Evolutionary conservation across 1,140 invertebrate species (phyloP), one percentile per base, ranked within the genome.

Genomic region (Holcopasites calliopsidis): DNA sequence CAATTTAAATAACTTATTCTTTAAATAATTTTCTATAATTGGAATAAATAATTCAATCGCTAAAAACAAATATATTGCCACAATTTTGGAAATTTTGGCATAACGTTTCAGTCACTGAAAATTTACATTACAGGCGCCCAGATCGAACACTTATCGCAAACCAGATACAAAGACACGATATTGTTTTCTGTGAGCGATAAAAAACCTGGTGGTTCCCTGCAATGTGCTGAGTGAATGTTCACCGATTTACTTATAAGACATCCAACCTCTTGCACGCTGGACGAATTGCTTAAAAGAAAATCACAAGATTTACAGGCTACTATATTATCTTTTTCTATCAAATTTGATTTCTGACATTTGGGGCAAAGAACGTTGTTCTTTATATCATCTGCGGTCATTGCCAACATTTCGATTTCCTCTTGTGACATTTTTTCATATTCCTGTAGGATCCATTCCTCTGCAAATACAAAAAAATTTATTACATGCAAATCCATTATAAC

Each of bases 401-500:
- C 62, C 11, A 85, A 57, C 33, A 86, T 77, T 57, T 88, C 69
- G 7, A 88, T 79, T 65, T 92, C 90, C 8, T 88, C 79, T 26
- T 83, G 73, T 10, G 86, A 52, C 28, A 90, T 69, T 72, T 58
- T 87, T 28, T 91, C 87, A 64, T 91, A 92, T 71, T 92, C 91
- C 71, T 84, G 40, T 4, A 90, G 31, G 38, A 92, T 87, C 91
- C 90, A 91, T 77, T 88, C 70, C 85, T 91, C 90, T 91, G 50
- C 10, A 84, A 80, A 28, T 47, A n/a, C 42, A 4, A 13, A 0
- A 49, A 2, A 49, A 65, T 49, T n/a, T 55, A 33, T 58, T 73
- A 40, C 50, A 70, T 61, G 2, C 68, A 47, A 3, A 18, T 47
- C 13, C 3, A 18, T 47, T 47, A 5, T 5, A 0, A 18, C 1